phyloP scores from a whole-genome alignment of 2,113 vertebrate genomes.

The Sphaerodactylus townsendi region DNA sequence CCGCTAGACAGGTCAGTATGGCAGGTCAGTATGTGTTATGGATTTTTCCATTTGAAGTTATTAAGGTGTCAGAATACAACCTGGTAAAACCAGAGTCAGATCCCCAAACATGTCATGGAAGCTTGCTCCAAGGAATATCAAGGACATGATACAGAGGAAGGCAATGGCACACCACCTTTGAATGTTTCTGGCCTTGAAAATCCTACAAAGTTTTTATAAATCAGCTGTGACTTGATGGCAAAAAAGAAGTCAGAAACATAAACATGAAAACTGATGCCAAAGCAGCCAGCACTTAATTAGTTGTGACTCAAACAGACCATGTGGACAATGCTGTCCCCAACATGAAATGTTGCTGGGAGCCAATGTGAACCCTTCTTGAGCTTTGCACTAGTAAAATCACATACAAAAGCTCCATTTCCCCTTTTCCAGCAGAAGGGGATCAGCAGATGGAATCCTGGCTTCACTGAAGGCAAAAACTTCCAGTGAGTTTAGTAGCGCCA shows the following conservation, averaged over 20 bases:
- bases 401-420: not conserved
- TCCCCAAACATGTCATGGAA: too few relatives aligned
- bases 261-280: not conserved
- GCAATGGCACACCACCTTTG: too few relatives aligned
- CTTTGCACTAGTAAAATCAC: not conserved
- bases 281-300: not conserved
- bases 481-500: not conserved
- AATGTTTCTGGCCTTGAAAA: too few relatives aligned
- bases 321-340: not conserved
- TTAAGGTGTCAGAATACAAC: too few relatives aligned
- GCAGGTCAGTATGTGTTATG: not conserved
- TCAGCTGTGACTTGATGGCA: too few relatives aligned
- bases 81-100: too few relatives aligned
- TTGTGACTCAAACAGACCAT: not conserved
- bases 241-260: not conserved
- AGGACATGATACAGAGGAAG: too few relatives aligned
- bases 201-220: too few relatives aligned
- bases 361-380: not conserved
- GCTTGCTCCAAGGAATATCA: too few relatives aligned
- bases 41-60: constrained; percentile 19
- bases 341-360: not conserved
- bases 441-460: constrained; percentile 9
- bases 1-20: not conserved
- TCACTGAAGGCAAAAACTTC: not conserved
- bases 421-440: not conserved